These are phyloP conservation scores for Sciaenops ocellatus DNA, from an alignment of 2,797 vertebrate species.

Conservation along the genomic window DNA sequence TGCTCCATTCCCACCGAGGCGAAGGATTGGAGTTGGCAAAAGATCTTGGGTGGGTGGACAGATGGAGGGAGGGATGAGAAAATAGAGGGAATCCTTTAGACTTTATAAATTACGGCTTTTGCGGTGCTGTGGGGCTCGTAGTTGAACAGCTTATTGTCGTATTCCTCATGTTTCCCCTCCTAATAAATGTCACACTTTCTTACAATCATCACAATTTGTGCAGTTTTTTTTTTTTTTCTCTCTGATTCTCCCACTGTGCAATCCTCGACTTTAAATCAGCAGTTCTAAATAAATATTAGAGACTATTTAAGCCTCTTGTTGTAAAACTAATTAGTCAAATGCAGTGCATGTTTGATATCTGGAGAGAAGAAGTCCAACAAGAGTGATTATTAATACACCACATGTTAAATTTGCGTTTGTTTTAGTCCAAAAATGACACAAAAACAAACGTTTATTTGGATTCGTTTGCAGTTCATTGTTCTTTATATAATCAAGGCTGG, in stretches of 20 bases:
- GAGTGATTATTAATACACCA: not conserved
- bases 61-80: constrained; percentile 16
- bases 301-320: not conserved
- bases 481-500: not conserved
- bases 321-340: too few species aligned
- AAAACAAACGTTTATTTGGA: not conserved
- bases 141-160: constrained; percentile 26
- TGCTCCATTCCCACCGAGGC: constrained; percentile 63
- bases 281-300: not conserved
- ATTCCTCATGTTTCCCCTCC: constrained; percentile 36
- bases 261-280: not conserved
- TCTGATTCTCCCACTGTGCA: too few species aligned
- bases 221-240: not conserved
- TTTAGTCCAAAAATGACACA: not conserved
- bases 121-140: constrained; percentile 22
- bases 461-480: not conserved
- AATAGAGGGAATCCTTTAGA: constrained; percentile 6
- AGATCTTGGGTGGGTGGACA: constrained; percentile 46
- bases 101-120: constrained; percentile 32
- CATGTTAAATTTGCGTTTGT: not conserved
- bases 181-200: constrained; percentile 82
- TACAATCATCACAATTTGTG: constrained; percentile 50
- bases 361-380: not conserved
- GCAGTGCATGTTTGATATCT: too few species aligned
- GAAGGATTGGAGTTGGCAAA: constrained; percentile 48